These are phyloP conservation scores for Potamarius usumacintae DNA, from an alignment of 2,113 vertebrate genomes.

Conservation along the genomic window DNA sequence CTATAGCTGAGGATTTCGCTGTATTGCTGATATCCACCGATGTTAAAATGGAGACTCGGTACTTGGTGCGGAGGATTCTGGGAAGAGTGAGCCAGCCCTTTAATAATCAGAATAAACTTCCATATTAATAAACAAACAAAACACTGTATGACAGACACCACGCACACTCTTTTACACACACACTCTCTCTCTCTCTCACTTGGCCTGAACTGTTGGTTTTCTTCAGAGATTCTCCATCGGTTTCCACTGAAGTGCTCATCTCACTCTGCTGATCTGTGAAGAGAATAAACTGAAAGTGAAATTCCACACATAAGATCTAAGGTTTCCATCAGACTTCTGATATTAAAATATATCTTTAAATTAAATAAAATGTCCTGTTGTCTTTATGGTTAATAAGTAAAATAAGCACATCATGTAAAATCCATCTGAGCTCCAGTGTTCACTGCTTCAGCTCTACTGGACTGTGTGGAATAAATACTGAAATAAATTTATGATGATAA, in stretches of 20 bases:
- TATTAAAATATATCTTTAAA: background rate
- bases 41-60: too few relatives aligned
- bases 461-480: background rate
- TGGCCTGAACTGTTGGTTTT: slow-evolving; percentile 68
- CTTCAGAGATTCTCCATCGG: slow-evolving; percentile 69
- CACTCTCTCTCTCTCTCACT: slow-evolving; percentile 49
- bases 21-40: too few relatives aligned
- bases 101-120: too few relatives aligned
- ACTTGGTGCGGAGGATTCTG: too few relatives aligned
- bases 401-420: background rate
- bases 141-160: too few relatives aligned
- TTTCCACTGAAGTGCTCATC: slow-evolving; percentile 73
- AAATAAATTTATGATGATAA: too few relatives aligned
- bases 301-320: background rate
- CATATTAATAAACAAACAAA: too few relatives aligned
- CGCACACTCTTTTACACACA: background rate
- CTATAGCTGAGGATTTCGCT: too few relatives aligned
- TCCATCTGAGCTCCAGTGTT: background rate
- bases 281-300: slow-evolving; percentile 58
- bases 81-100: too few relatives aligned
- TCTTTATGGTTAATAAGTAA: background rate
- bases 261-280: slow-evolving; percentile 75
- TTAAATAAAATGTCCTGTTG: background rate
- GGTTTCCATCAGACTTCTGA: background rate
- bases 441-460: background rate